Base-by-base conservation (phyloP, 2,888 invertebrate genomes). In the Dichetophora obliterata region DNA sequence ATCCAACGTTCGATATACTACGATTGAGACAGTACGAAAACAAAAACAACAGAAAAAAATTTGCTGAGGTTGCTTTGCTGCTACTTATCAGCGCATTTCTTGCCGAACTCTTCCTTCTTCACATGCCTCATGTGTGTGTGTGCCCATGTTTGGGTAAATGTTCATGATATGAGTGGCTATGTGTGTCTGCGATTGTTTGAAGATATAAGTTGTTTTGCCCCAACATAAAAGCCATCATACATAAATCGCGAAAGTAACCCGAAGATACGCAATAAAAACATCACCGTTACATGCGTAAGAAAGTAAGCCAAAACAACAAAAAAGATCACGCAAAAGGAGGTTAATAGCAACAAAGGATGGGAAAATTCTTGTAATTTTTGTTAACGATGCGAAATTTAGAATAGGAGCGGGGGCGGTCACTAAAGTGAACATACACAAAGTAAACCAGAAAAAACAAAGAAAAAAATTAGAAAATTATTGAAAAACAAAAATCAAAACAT, bases 11-110 rank as follows among this genome's bases (percentile, higher is more conserved):
- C 63, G 84, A 84, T 85, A 85, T 84, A 84, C 24, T 85, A 84
- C 84, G 85, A 84, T 84, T 84, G 84, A 85, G 85, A 84, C 77
- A 81, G 77, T 77, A 80, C 79, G 79, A 81, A 80, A 80, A 83
- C 79, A 83, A 81, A 81, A 82, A 22, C 43, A 65, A 27, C 3
- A 50, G 11, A 34, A 65, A 34, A 3, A 65, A n/a, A 27, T 34
- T 22, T 54, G 54, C 54, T 54, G 54, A 22, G 24, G 59, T 22
- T 59, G 59, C 24, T 11, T 11, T 59, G 59, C 59, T 19, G 59
- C 24, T 22, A 27, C 59, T 59, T 59, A 27, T 27, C 59, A 59
- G 24, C 24, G 59, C 27, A 27, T 59, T 27, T 11, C 59, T 43
- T 43, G 43, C 43, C 43, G 43, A 11, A 43, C 11, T 1, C 43